phyloP scores from a whole-genome alignment of 2,888 invertebrate genomes.

The Boloria euphrosyne region DNA sequence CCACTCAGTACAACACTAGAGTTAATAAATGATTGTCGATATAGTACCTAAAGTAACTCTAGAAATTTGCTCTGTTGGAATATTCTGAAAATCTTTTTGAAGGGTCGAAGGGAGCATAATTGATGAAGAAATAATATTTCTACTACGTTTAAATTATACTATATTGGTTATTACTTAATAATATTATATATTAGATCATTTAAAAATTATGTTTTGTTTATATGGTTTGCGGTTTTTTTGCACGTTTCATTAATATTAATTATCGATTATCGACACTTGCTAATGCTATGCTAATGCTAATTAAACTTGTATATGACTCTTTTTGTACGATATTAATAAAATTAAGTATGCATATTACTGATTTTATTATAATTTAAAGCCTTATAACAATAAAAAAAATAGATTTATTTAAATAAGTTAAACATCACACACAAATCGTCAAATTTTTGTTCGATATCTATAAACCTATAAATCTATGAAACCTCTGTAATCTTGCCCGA shows the following conservation, averaged over 20 bases:
- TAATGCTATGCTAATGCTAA: no score
- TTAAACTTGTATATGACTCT: conserved; percentile 11
- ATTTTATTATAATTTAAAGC: background rate
- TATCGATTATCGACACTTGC: conserved; percentile 11
- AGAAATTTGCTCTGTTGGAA: no score
- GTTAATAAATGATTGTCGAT: no score
- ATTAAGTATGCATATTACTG: background rate
- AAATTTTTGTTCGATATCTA: conserved; percentile 8
- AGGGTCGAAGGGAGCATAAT: no score
- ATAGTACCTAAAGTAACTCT: no score
- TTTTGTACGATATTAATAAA: conserved; percentile 1
- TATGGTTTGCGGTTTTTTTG: background rate
- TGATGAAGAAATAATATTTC: no score
- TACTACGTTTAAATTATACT: no score
- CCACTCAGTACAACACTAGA: no score
- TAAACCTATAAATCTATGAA: conserved; percentile 19
- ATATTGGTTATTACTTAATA: no score
- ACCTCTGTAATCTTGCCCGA: conserved; percentile 15
- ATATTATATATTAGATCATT: no score
- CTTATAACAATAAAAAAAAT: no score
- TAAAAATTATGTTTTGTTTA: background rate
- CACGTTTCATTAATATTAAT: conserved; percentile 4
- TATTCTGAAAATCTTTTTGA: no score
- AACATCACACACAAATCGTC: background rate
- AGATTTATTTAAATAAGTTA: background rate